phyloP scores from a whole-genome alignment of 2,888 invertebrate genomes.

The Tridacna crocea region DNA sequence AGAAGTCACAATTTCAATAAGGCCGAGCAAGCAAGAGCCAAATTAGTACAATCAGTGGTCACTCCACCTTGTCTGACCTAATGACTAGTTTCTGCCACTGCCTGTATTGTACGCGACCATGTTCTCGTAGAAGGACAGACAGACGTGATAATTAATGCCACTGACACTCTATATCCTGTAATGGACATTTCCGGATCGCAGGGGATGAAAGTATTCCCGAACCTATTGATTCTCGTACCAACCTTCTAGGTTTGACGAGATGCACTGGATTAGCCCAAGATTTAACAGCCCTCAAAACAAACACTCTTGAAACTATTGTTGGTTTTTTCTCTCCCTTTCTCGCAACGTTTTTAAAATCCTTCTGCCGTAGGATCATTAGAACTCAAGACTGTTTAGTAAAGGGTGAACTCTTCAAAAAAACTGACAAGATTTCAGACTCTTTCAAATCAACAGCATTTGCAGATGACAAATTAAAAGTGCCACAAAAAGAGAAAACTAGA shows the following conservation, averaged over 20 bases:
- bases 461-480: too few species aligned
- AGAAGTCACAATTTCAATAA: too few species aligned
- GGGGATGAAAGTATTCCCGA: constrained; percentile 6
- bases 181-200: constrained; percentile 13
- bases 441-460: too few species aligned
- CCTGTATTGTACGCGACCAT: neutral
- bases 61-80: neutral
- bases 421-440: too few species aligned
- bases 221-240: constrained; percentile 10
- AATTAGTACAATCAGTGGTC: neutral
- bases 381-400: neutral
- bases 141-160: constrained; percentile 8
- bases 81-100: neutral
- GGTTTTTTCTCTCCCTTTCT: neutral
- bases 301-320: neutral
- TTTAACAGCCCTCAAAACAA: neutral
- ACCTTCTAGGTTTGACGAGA: constrained; percentile 2
- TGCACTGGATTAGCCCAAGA: neutral
- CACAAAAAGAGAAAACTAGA: too few species aligned
- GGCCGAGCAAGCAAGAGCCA: neutral
- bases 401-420: too few species aligned
- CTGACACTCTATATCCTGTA: constrained; percentile 15
- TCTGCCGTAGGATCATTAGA: neutral
- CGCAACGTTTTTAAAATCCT: neutral
- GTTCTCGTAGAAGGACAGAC: neutral